These are phyloP conservation scores for Thaumatotibia leucotreta DNA, from an alignment of 1,140 invertebrate genomes.

Conservation along the genomic window DNA sequence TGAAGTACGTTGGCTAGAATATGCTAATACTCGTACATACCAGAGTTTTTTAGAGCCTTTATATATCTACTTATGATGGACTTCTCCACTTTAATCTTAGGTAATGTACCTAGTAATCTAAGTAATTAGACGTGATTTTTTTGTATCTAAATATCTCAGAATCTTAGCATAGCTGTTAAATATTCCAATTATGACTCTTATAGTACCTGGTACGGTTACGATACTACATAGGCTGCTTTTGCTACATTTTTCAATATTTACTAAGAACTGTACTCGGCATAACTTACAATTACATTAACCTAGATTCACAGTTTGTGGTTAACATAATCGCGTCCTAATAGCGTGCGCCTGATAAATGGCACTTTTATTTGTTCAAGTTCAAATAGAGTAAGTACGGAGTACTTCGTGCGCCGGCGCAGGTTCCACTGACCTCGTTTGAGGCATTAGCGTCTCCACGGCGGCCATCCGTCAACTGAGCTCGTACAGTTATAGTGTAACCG, in stretches of 20 bases:
- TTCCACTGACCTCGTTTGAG: conserved; percentile 46
- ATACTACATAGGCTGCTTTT: too few relatives aligned
- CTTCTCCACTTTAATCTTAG: too few relatives aligned
- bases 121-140: too few relatives aligned
- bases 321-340: conserved; percentile 21
- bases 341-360: conserved; percentile 17
- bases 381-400: conserved; percentile 22
- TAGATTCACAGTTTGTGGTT: conserved; percentile 19
- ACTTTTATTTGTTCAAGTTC: conserved; percentile 42
- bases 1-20: too few relatives aligned
- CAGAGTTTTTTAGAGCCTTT: too few relatives aligned
- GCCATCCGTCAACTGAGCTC: conserved; percentile 34
- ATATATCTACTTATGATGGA: too few relatives aligned
- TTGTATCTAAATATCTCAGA: too few relatives aligned
- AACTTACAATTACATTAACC: conserved; percentile 24
- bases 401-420: conserved; percentile 30
- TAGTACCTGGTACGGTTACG: too few relatives aligned
- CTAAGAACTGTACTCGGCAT: not conserved
- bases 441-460: conserved; percentile 37
- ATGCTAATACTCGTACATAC: too few relatives aligned
- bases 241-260: not conserved
- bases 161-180: too few relatives aligned
- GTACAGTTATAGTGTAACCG: conserved; percentile 36
- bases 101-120: too few relatives aligned
- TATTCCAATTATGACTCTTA: too few relatives aligned